phyloP scores from a whole-genome alignment of 2,113 vertebrate species.

The Ramphastos sulfuratus region DNA sequence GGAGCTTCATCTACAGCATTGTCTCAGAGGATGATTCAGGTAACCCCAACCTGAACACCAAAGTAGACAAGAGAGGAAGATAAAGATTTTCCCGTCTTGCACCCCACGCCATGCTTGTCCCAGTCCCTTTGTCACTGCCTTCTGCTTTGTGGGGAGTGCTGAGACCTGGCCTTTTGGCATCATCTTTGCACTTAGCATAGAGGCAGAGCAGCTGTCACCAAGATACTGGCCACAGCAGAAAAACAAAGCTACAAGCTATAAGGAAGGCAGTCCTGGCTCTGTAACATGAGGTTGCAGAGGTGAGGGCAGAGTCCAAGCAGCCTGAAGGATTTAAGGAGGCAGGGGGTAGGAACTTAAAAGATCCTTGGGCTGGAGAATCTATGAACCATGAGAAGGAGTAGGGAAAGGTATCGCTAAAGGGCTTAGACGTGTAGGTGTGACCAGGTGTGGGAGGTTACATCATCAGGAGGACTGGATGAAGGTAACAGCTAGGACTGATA shows the following conservation, averaged over 20 bases:
- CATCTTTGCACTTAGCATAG: rapidly evolving
- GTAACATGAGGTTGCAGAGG: background rate
- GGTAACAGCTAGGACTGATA: background rate
- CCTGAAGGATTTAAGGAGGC: background rate
- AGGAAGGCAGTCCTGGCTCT: background rate
- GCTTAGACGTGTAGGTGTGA: rapidly evolving
- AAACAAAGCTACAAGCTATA: background rate
- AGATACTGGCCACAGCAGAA: rapidly evolving
- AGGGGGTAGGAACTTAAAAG: rapidly evolving
- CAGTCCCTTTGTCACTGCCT: rapidly evolving
- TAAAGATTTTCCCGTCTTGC: background rate
- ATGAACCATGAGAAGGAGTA: rapidly evolving
- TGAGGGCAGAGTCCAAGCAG: background rate
- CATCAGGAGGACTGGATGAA: background rate
- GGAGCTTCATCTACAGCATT: constrained; percentile 89
- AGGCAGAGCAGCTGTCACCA: background rate
- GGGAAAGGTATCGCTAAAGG: background rate
- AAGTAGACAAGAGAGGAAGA: background rate
- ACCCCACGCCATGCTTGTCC: rapidly evolving
- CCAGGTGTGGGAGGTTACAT: background rate
- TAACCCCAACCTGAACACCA: constrained; percentile 49
- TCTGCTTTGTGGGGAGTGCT: rapidly evolving
- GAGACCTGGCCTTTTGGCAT: rapidly evolving
- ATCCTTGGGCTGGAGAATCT: background rate
- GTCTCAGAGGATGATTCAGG: constrained; percentile 83